Evolutionary conservation across 1,140 invertebrate species (phyloP).

Genomic region (Brachionus rotundiformis): DNA sequence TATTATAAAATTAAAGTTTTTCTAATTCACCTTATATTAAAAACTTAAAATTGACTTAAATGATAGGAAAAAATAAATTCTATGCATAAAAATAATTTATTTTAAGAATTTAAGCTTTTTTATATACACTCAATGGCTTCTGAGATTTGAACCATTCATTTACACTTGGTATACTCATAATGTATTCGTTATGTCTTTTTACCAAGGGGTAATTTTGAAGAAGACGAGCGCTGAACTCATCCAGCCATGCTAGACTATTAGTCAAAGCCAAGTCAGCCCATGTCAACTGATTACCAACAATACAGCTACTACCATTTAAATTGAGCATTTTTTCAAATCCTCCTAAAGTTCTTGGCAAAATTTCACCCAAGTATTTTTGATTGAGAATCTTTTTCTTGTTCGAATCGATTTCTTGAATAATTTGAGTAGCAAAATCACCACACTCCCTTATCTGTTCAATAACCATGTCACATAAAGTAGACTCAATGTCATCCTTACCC

Average conservation of each 20-base stretch:
- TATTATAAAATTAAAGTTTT: too few species aligned
- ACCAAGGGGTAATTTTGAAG: conserved; percentile 13
- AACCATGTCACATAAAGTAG: conserved; percentile 33
- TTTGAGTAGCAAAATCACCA: neutral
- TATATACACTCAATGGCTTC: conserved; percentile 40
- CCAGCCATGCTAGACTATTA: conserved; percentile 24
- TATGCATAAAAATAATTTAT: neutral
- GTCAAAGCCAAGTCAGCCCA: conserved; percentile 46
- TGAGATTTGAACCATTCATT: conserved; percentile 28
- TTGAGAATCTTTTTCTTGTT: neutral
- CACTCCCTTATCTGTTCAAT: conserved; percentile 46
- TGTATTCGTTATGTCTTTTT: conserved; percentile 21
- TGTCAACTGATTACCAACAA: conserved; percentile 35
- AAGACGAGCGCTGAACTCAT: neutral
- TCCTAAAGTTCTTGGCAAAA: neutral
- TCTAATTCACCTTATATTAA: too few species aligned
- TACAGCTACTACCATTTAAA: neutral
- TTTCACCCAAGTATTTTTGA: conserved; percentile 18
- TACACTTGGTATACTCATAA: conserved; percentile 15
- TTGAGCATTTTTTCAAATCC: conserved; percentile 46
- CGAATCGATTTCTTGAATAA: conserved; percentile 12
- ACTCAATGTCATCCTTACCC: conserved; percentile 8
- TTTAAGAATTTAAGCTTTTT: neutral
- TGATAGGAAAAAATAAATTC: neutral
- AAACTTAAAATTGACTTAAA: neutral